Percentiles rank a stretch among this genome's conserved stretches.
Evolutionary conservation across 2,888 invertebrate genomes (phyloP).

Genomic region (Aromia moschata): DNA sequence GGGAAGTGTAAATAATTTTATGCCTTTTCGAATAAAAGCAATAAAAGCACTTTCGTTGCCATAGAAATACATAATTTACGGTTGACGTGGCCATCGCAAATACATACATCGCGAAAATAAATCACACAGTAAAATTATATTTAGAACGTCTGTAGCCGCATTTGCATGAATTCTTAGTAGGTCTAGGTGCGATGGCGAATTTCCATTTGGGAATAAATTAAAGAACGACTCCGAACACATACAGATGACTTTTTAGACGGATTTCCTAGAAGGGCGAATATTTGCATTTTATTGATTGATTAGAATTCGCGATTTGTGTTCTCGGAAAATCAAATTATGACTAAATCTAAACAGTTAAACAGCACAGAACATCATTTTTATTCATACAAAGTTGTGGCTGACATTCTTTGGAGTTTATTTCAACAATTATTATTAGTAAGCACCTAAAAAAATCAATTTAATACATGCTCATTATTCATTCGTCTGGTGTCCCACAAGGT

Average conservation of each 20-base stretch:
- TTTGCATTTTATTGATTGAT: not conserved
- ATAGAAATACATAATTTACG: constrained; percentile 24
- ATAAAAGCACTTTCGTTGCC: constrained; percentile 18
- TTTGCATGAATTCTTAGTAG: constrained; percentile 12
- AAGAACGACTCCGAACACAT: not conserved
- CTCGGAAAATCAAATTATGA: no score
- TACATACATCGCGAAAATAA: constrained; percentile 20
- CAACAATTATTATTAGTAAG: no score
- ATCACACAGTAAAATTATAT: constrained; percentile 26
- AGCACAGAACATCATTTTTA: no score
- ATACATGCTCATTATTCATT: no score
- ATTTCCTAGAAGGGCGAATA: not conserved
- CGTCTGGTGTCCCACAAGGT: no score
- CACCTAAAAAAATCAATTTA: no score
- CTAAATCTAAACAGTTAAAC: no score
- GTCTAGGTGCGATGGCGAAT: constrained; percentile 14
- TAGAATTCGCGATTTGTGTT: no score
- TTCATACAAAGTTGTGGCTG: no score
- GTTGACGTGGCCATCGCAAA: constrained; percentile 4
- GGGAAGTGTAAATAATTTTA: constrained; percentile 37
- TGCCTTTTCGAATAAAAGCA: constrained; percentile 21
- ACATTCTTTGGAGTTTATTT: no score
- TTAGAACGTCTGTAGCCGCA: constrained; percentile 15
- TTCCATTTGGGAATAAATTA: constrained; percentile 10
- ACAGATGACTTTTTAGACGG: not conserved